Evolutionary conservation across 2,888 invertebrate genomes (phyloP), one percentile per base, ranked within the genome.

Genomic region (Pterostichus madidus): DNA sequence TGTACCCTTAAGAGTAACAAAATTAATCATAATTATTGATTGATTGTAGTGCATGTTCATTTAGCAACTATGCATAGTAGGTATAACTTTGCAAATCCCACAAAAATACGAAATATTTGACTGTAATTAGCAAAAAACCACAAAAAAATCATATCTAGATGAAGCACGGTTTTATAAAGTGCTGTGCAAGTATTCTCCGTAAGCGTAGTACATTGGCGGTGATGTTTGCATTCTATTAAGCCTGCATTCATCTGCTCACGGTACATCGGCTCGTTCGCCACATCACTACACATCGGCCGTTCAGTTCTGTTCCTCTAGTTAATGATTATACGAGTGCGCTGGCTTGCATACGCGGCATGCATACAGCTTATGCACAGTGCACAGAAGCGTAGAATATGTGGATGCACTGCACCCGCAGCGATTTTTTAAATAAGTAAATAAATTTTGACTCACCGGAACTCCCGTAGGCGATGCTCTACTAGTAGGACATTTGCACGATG

Each of bases 151-250:
- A 49, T n/a, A 49, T 49, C 13, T 5, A 64, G 56, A 24, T 56
- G 56, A 56, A n/a, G 24, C 39, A 39, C 39, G 15, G 5, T 17
- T 17, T 0, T 56, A 17, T 13, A 56, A 17, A 8, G 1, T 32
- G 35, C 11, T 35, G n/a, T 13, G 11, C n/a, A 64, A 64, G 32
- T 32, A 64, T 64, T 64, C 64, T 32, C 39, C 7, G 39, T 39
- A 39, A 39, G 3, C 39, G 39, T 39, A 39, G 64, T 7, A 13
- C 35, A 64, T 64, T 7, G 64, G 32, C n/a, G 32, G 11, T 64
- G 64, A 35, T 64, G 64, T 64, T 64, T 64, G 64, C 64, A 64
- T 64, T 64, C 64, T 64, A 64, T 64, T 64, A 64, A 64, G 64
- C 35, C 64, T 32, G 64, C 64, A 64, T 64, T 64, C 64, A 64